These are phyloP conservation scores for Struthidea cinerea DNA, from an alignment of 2,113 vertebrate genomes.

Conservation along the genomic window DNA sequence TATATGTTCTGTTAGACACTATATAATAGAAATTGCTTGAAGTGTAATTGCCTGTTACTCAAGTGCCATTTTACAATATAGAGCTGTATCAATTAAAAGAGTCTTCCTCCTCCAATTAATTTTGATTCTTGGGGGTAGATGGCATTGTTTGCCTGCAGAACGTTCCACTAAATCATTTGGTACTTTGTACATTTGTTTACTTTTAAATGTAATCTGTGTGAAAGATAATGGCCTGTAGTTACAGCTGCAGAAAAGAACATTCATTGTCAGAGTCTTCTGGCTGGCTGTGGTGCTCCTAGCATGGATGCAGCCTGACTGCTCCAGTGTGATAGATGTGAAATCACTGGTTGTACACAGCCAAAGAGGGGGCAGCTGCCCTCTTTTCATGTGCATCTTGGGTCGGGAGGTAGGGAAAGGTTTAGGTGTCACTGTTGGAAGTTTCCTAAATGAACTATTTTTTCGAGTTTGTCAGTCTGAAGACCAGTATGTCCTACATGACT, in stretches of 20 bases:
- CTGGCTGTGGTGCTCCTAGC: background rate
- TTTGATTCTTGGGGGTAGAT: background rate
- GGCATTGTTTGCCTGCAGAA: background rate
- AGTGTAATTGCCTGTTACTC: background rate
- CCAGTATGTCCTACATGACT: rapidly evolving
- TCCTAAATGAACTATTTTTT: background rate
- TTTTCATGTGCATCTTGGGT: rapidly evolving
- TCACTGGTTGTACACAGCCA: background rate
- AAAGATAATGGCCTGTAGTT: background rate
- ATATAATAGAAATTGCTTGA: background rate
- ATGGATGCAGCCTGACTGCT: background rate
- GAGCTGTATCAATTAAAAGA: background rate
- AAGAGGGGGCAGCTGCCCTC: background rate
- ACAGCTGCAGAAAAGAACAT: background rate
- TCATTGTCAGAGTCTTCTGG: background rate
- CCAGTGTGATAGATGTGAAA: background rate
- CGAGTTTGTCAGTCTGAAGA: background rate
- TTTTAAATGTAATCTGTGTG: background rate
- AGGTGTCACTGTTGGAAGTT: background rate
- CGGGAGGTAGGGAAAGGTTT: background rate
- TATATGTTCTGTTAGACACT: background rate
- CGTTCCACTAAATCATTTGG: background rate
- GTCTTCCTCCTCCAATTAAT: background rate
- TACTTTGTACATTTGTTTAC: background rate
- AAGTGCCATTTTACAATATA: background rate